A percentile compares a stretch with the other conserved stretches of the same genome.
Evolutionary conservation across 2,888 invertebrate species (phyloP).

Genomic region (Ceriagrion tenellum): DNA sequence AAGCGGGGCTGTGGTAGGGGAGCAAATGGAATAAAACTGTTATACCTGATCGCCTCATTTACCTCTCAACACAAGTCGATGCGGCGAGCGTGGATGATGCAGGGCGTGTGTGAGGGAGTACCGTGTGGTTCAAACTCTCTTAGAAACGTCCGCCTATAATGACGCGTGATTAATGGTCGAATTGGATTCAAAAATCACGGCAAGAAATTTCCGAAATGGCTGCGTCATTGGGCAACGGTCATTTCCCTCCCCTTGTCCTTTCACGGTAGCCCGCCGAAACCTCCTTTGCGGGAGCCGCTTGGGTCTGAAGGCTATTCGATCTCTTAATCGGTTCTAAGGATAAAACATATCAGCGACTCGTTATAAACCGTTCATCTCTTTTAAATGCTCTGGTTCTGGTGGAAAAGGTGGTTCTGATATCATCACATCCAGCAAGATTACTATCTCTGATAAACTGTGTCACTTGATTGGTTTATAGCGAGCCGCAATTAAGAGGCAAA

Average conservation of each 20-base stretch:
- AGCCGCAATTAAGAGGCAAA: background rate
- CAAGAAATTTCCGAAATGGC: conserved; percentile 32
- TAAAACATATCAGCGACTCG: conserved; percentile 44
- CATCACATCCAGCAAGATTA: background rate
- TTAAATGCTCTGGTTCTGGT: background rate
- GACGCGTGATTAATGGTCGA: conserved; percentile 3
- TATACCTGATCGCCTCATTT: background rate
- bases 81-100: background rate
- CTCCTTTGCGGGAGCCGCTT: background rate
- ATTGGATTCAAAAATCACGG: conserved; percentile 33
- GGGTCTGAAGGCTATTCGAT: background rate
- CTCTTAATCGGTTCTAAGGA: conserved; percentile 57
- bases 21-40: background rate
- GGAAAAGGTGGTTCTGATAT: background rate
- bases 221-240: background rate
- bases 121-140: background rate
- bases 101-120: no score
- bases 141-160: background rate
- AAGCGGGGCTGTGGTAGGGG: background rate
- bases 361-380: conserved; percentile 53
- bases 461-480: background rate
- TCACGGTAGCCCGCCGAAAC: background rate
- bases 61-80: background rate
- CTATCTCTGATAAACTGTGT: conserved; percentile 12
- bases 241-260: background rate